phyloP scores from a whole-genome alignment of 2,888 invertebrate genomes.

The Oscheius onirici region DNA sequence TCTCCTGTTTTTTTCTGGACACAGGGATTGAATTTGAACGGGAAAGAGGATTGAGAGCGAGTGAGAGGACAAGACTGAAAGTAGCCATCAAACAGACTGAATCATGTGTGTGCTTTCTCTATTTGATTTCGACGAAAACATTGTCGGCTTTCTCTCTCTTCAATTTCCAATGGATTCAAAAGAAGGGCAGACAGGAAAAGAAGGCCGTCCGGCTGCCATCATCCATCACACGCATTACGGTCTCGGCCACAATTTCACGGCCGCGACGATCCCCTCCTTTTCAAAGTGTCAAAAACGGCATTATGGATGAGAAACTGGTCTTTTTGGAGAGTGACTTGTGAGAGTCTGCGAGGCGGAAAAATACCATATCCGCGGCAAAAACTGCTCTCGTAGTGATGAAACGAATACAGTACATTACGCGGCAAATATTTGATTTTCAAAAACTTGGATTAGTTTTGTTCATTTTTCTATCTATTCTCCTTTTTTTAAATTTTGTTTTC shows the following conservation, averaged over 20 bases:
- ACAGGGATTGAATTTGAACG: constrained; percentile 8
- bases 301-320: neutral
- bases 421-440: neutral
- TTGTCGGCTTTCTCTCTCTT: too few species aligned
- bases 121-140: too few species aligned
- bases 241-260: constrained; percentile 17
- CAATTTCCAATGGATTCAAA: neutral
- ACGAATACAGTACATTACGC: neutral
- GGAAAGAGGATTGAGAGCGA: neutral
- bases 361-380: neutral
- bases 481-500: too few species aligned
- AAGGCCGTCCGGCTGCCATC: neutral
- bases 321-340: too few species aligned
- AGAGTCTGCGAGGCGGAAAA: constrained; percentile 3
- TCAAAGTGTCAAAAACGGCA: neutral
- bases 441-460: too few species aligned
- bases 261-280: constrained; percentile 4
- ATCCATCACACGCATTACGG: constrained; percentile 30
- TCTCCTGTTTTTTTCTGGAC: neutral
- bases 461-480: too few species aligned
- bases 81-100: constrained; percentile 4
- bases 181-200: neutral
- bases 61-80: neutral
- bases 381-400: neutral
- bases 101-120: too few species aligned